Base-by-base conservation (phyloP, 1,140 invertebrate genomes). In the Drosophila subpulchrella region DNA sequence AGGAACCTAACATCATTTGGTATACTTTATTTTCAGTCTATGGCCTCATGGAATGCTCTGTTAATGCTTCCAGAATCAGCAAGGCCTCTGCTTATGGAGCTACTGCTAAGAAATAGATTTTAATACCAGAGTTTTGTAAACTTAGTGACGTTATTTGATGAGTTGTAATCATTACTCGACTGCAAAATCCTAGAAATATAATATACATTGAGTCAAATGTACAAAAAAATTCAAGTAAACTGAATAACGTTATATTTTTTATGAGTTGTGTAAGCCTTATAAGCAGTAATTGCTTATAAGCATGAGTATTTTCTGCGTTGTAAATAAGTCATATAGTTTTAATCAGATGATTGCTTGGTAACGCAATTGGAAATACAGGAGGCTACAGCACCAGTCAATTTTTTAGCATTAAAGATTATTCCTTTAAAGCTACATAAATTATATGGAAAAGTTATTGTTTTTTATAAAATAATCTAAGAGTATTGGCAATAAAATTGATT, bases 31-130 rank as follows among this genome's bases (percentile, higher is more conserved):
- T 73, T 95, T 58, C 94, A 97, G 96, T 97, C 93, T 97, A 95
- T 82, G 88, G 95, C 34, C 92, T 97, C 17, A 94, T 97, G 92
- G 94, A 95, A 75, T 95, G 96, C 93, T 95, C 96, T 24, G 96
- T 97, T 66, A 95, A 95, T 80, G 95, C 96, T 94, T 96, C 97
- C 0, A 96, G 97, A 91, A 97, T 97, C 74, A 96, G 95, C 80
- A 96, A 97, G 90, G 79, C 61, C 6, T 97, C 97, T 20, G 95
- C 95, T 8, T 97, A 97, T 90, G 97, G 97, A 34, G 91, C 93
- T 2, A 10, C n/a, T 34, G 42, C 36, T 11, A 71, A 70, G 44
- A 71, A 71, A 30, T 71, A 71, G 67, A 20, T n/a, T 65, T 8
- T 38, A 12, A 27, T 11, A 11, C 5, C 17, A 39, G 36, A 36